phyloP scores from a whole-genome alignment of 2,888 invertebrate genomes.

The Troides oblongomaculatus region DNA sequence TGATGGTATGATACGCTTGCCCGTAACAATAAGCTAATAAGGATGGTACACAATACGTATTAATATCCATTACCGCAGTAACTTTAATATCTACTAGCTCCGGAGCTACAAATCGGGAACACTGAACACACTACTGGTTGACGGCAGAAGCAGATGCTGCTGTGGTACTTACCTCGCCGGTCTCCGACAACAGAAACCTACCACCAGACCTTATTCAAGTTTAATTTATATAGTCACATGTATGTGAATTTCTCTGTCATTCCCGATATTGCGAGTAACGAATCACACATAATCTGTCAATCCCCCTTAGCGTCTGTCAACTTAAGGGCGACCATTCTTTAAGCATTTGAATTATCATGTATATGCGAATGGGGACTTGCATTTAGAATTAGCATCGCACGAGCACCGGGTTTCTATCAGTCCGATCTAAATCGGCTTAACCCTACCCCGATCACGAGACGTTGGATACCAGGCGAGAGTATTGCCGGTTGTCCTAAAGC shows the following conservation, averaged over 20 bases:
- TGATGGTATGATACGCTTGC: no score
- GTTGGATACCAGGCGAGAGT: conserved; percentile 34
- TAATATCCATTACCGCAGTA: no score
- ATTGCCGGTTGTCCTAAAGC: conserved; percentile 30
- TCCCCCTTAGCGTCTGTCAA: conserved; percentile 45
- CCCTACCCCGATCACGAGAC: conserved; percentile 46
- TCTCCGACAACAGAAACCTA: no score
- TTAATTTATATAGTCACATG: not conserved
- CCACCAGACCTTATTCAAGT: no score
- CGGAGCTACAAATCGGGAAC: no score
- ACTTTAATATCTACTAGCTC: no score
- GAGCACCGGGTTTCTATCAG: conserved; percentile 52
- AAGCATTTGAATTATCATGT: conserved; percentile 52
- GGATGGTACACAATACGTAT: no score
- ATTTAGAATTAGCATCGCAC: conserved; percentile 66
- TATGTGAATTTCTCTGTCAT: not conserved
- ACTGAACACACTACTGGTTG: no score
- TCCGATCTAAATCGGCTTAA: conserved; percentile 72
- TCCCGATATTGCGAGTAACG: conserved; percentile 12
- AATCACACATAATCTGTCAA: conserved; percentile 36
- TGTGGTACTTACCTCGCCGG: no score
- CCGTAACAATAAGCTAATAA: no score
- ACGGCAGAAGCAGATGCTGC: no score
- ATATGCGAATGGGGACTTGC: conserved; percentile 53
- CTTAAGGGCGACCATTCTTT: conserved; percentile 48